A percentile compares a stretch with the other conserved stretches of the same genome.
Conservation (phyloP, 2,797 vertebrate species). For the Paguma larvata region DNA sequence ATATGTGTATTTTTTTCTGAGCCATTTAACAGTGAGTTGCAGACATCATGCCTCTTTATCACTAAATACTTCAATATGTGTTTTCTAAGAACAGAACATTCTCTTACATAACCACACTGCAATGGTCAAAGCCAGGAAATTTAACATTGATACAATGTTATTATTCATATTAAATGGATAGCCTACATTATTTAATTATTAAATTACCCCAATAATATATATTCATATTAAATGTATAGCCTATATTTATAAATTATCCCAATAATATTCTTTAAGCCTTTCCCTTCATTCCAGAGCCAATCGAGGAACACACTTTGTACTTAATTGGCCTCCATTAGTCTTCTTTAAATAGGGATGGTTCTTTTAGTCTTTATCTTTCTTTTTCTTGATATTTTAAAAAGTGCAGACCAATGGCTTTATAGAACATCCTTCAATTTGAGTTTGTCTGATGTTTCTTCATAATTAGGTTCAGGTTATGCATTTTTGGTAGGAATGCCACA, state of each 20-base stretch:
- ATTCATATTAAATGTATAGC: too few species aligned
- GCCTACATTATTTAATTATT: background rate
- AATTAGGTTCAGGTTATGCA: background rate
- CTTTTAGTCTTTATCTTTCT: background rate
- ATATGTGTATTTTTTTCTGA: background rate
- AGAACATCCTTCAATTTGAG: background rate
- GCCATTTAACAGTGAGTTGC: background rate
- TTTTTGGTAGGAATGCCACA: background rate
- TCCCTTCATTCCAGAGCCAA: background rate
- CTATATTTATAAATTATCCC: background rate
- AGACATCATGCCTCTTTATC: background rate
- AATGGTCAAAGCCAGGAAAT: background rate
- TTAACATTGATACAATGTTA: background rate
- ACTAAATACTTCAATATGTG: background rate
- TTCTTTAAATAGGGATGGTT: background rate
- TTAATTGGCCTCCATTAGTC: background rate
- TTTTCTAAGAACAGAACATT: background rate
- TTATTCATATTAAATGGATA: background rate
- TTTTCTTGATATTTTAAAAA: background rate
- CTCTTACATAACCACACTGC: background rate
- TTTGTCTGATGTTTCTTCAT: background rate
- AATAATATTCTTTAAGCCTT: background rate
- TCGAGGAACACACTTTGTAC: background rate
- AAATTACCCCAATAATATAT: background rate
- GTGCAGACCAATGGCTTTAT: background rate